phyloP scores from a whole-genome alignment of 2,113 vertebrate genomes.

The Perca flavescens region DNA sequence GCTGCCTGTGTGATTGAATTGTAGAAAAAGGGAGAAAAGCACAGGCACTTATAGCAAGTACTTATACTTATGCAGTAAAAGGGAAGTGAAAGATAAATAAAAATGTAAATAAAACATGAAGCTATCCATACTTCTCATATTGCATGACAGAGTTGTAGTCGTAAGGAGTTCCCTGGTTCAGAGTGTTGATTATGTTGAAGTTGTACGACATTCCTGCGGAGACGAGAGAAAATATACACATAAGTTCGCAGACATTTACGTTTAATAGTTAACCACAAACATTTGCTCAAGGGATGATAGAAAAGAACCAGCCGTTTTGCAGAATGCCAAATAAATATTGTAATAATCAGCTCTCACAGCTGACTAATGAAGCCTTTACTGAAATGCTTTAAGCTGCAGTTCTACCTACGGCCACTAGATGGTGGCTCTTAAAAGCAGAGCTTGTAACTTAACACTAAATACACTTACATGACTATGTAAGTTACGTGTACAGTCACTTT shows the following conservation, averaged over 20 bases:
- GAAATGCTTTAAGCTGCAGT: background rate
- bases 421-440: background rate
- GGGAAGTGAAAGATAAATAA: background rate
- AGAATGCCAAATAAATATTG: background rate
- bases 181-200: conserved; percentile 73
- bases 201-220: conserved; percentile 64
- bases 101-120: background rate
- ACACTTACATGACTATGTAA: background rate
- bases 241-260: background rate
- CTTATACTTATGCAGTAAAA: too few relatives aligned
- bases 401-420: background rate
- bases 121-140: conserved; percentile 65
- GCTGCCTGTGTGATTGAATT: background rate
- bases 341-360: background rate
- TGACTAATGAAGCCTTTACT: background rate
- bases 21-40: background rate
- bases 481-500: background rate
- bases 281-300: background rate
- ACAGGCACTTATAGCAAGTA: background rate
- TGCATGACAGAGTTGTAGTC: conserved; percentile 84
- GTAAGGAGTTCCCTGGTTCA: conserved; percentile 76
- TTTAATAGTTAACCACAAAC: background rate
- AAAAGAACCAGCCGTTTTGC: background rate
- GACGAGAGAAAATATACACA: background rate
- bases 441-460: background rate